Evolutionary conservation across 2,888 invertebrate species (phyloP).

Genomic region (Netelia fuscicornis): DNA sequence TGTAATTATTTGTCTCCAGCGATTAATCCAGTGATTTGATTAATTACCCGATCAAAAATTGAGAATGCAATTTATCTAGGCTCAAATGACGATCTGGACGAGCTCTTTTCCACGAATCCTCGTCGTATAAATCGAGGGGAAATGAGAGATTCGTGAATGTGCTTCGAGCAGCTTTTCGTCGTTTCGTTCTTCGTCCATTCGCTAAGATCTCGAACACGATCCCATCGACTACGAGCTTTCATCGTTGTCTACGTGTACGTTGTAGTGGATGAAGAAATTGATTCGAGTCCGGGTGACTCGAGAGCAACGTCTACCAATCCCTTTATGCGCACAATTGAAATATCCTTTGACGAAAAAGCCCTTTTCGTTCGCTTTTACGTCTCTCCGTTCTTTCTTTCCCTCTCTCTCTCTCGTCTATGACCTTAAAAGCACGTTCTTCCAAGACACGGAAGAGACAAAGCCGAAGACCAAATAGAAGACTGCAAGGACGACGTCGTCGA

Average conservation of each 20-base stretch:
- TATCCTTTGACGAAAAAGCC: slow-evolving; percentile 29
- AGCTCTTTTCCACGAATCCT: no score
- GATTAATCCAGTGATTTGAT: no score
- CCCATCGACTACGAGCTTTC: background rate
- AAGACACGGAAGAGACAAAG: slow-evolving; percentile 11
- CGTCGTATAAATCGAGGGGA: no score
- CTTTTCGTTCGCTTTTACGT: slow-evolving; percentile 21
- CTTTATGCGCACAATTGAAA: slow-evolving; percentile 49
- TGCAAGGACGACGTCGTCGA: slow-evolving; percentile 20
- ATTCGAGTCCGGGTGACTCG: slow-evolving; percentile 35
- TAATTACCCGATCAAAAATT: no score
- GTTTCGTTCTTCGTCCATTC: background rate
- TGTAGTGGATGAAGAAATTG: slow-evolving; percentile 41
- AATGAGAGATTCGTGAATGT: no score
- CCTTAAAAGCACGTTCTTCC: slow-evolving; percentile 29
- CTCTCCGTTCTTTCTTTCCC: background rate
- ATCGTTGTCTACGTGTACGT: background rate
- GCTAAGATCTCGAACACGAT: background rate
- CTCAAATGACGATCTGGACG: no score
- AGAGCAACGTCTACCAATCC: background rate
- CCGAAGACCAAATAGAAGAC: slow-evolving; percentile 23
- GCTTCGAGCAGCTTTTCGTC: no score
- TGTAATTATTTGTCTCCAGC: no score
- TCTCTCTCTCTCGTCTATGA: slow-evolving; percentile 26
- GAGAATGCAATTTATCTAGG: no score